Percentiles rank a stretch among this genome's conserved stretches.
These are phyloP conservation scores for Microctonus aethiopoides DNA, from an alignment of 2,888 invertebrate genomes.

Conservation along the genomic window DNA sequence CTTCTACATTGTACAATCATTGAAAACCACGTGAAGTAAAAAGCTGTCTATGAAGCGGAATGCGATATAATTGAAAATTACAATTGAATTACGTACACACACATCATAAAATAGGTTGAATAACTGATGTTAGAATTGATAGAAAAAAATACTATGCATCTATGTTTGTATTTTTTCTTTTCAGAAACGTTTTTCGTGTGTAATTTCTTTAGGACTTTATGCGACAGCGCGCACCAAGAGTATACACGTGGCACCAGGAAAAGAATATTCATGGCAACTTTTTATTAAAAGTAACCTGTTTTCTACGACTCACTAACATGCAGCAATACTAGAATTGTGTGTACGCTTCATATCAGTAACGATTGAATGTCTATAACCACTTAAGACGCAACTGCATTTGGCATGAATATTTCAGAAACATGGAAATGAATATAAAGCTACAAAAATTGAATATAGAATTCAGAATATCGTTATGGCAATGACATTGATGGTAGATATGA, in stretches of 20 bases:
- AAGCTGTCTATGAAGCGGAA: background rate
- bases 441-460: too few species aligned
- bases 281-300: background rate
- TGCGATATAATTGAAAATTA: background rate
- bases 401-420: background rate
- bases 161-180: too few species aligned
- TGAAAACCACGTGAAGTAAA: background rate
- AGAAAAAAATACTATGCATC: too few species aligned
- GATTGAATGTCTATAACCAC: background rate
- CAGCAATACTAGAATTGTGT: too few species aligned
- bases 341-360: too few species aligned
- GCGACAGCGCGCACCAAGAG: slow-evolving; percentile 2
- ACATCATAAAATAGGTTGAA: too few species aligned
- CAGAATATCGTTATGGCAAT: background rate
- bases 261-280: background rate
- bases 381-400: background rate
- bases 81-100: too few species aligned
- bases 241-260: slow-evolving; percentile 29
- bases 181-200: too few species aligned
- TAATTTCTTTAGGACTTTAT: too few species aligned
- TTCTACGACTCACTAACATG: background rate
- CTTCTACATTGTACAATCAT: too few species aligned
- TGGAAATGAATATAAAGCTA: too few species aligned
- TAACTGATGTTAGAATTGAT: too few species aligned
- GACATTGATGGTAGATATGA: background rate